Base-by-base conservation (phyloP, 2,113 vertebrate species). In the Macquaria ambigua region DNA sequence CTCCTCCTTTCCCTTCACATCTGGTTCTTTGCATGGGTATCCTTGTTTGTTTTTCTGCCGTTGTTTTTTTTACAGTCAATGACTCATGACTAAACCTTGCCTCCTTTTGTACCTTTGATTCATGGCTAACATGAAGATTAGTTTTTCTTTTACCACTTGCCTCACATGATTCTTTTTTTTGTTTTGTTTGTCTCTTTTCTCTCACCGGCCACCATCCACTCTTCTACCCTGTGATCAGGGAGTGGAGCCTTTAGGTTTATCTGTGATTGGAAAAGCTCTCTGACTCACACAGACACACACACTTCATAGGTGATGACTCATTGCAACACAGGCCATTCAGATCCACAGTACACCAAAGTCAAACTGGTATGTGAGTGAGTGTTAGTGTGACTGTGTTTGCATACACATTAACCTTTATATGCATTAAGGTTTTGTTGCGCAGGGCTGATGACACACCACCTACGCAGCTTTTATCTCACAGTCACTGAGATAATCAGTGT, bases 281-380 rank as follows among this genome's bases (percentile, higher is more conserved):
- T 95, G 93, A 94, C 90, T 94, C 93, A 53, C 89, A 86, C 87
- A 81, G 73, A 86, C 81, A 87, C 84, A 34, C 74, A 90, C 84
- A 93, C 84, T 92, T 92, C 91, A 92, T 78, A 79, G 83, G 83
- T 21, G 91, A 92, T 94, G 95, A 95, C 82, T 95, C 94, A 95
- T 69, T 68, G 83, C 80, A 86, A 86, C 88, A 83, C 84, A 77
- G 88, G 88, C 84, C 91, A 90, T 88, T 93, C 84, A 83, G 55
- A 78, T 83, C 76, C 79, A 74, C 75, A 81, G 77, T 70, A 72
- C 53, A 77, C 67, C 68, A 79, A 87, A 92, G 90, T 74, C 71
- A 86, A 90, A 92, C 85, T 61, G 81, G 64, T 79, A 58, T 15
- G 25, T 73, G 63, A 63, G 82, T 70, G 83, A 1, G 18, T 76